phyloP scores from a whole-genome alignment of 2,888 invertebrate species.

The Drosophila diplacantha region DNA sequence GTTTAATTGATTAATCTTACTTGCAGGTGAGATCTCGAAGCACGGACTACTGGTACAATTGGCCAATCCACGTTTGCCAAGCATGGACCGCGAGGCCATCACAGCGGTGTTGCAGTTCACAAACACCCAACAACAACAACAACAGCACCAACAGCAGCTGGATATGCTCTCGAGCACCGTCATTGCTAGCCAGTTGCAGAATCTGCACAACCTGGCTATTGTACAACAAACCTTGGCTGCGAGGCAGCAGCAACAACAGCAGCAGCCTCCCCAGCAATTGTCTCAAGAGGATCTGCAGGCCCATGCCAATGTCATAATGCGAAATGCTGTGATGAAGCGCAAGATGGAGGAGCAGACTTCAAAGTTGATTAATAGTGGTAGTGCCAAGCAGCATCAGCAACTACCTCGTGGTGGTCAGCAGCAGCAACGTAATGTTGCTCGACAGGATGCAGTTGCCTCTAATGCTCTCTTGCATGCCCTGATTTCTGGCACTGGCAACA shows the following conservation, averaged over 20 bases:
- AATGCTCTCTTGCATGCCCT: constrained; percentile 58
- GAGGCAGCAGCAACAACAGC: constrained; percentile 63
- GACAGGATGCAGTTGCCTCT: constrained; percentile 45
- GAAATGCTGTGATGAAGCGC: constrained; percentile 76
- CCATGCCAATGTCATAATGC: constrained; percentile 75
- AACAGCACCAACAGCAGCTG: constrained; percentile 72
- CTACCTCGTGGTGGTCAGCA: constrained; percentile 35
- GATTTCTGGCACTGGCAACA: constrained; percentile 46
- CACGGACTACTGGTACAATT: constrained; percentile 75
- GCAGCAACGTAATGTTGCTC: constrained; percentile 26
- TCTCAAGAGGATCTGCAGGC: constrained; percentile 75
- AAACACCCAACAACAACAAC: constrained; percentile 74
- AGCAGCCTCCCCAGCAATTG: constrained; percentile 49
- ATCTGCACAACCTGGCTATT: constrained; percentile 74
- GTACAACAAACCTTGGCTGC: constrained; percentile 73
- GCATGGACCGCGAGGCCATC: constrained; percentile 75
- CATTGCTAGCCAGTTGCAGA: constrained; percentile 75
- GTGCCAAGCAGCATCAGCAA: constrained; percentile 23
- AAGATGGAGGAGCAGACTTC: constrained; percentile 74
- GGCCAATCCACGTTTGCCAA: constrained; percentile 73
- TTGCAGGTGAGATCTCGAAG: constrained; percentile 74
- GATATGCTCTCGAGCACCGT: constrained; percentile 72
- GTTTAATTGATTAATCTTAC: background rate
- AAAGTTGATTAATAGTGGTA: constrained; percentile 59
- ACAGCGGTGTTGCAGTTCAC: constrained; percentile 76